Evolutionary conservation across 2,113 vertebrate genomes (phyloP).

Genomic region (Semnornis frantzii): DNA sequence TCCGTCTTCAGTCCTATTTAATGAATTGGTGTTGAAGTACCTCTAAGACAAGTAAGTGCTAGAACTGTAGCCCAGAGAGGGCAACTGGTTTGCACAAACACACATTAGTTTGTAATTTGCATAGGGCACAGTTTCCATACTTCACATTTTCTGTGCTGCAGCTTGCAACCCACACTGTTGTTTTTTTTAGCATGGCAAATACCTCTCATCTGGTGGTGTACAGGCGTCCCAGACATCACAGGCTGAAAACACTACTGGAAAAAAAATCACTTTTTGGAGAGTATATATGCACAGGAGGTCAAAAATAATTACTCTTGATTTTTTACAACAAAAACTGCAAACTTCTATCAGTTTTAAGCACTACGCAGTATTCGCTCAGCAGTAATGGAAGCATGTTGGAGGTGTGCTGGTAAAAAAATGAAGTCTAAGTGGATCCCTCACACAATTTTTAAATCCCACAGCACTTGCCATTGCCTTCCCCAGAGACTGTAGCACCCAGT

Average conservation of each 20-base stretch:
- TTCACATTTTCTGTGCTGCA: background rate
- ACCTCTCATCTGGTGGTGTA: background rate
- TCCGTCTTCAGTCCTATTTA: background rate
- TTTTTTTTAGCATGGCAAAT: background rate
- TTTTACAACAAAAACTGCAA: background rate
- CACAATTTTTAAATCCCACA: background rate
- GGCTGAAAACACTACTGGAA: background rate
- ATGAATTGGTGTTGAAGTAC: background rate
- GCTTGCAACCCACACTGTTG: background rate
- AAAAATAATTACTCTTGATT: background rate
- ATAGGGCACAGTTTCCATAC: background rate
- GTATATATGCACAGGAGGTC: background rate
- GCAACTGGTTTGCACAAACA: background rate
- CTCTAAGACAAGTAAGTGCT: background rate
- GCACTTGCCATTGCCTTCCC: background rate
- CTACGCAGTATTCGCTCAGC: background rate
- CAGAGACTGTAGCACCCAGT: background rate
- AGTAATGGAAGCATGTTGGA: background rate
- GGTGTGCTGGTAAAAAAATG: background rate
- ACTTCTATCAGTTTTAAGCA: background rate
- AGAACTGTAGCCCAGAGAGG: background rate
- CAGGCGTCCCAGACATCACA: background rate
- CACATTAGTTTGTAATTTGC: background rate
- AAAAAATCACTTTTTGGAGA: background rate
- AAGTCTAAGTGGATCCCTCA: background rate